These are phyloP conservation scores for Cryptoprocta ferox DNA, from an alignment of 2,797 vertebrate species.

Conservation along the genomic window DNA sequence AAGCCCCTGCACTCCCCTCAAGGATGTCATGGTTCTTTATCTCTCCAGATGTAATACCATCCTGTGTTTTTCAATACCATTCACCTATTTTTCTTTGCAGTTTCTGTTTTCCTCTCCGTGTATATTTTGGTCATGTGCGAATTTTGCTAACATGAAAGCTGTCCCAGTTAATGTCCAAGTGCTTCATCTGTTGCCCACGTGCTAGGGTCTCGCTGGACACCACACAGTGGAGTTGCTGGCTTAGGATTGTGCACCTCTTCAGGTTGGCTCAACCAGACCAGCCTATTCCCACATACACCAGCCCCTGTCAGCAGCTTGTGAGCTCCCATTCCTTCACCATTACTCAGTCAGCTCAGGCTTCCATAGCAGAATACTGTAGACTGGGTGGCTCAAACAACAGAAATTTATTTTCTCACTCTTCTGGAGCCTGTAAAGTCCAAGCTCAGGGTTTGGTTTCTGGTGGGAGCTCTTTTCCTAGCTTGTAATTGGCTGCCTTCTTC, in stretches of 20 bases:
- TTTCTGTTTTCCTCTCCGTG: background rate
- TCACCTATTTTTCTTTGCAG: background rate
- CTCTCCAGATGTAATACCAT: background rate
- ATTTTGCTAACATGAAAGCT: background rate
- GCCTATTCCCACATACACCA: accelerated
- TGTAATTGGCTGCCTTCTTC: background rate
- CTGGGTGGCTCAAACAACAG: background rate
- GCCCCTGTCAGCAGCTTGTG: accelerated
- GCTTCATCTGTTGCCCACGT: background rate
- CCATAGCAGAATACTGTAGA: no score
- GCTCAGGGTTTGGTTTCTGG: background rate
- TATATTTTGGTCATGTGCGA: background rate
- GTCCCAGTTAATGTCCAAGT: background rate
- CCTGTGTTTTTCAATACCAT: background rate
- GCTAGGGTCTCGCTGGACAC: background rate
- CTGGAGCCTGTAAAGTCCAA: background rate
- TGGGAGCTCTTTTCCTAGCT: background rate
- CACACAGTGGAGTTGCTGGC: no score
- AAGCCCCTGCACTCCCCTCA: background rate
- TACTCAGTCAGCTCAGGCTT: background rate
- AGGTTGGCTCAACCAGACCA: background rate
- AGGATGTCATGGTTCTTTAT: background rate
- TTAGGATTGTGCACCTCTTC: background rate
- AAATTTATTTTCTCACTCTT: background rate
- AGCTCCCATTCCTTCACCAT: background rate